phyloP scores from a whole-genome alignment of 2,113 vertebrate species.

The Sorex fumeus region DNA sequence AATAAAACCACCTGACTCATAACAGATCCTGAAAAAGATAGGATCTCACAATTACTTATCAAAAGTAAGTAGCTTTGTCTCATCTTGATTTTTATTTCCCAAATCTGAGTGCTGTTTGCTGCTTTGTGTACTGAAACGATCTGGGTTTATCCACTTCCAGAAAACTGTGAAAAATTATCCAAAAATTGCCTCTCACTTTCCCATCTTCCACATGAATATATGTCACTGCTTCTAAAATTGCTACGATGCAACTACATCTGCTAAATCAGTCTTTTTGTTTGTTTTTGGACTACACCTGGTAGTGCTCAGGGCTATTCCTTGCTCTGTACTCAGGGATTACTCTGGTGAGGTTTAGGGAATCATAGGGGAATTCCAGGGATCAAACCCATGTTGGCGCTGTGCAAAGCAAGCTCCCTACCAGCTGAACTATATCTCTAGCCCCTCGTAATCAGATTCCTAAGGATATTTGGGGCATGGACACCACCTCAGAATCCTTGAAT shows the following conservation, averaged over 20 bases:
- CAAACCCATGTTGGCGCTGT: too few relatives aligned
- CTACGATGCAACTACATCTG: background rate
- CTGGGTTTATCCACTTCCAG: background rate
- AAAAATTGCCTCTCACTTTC: too few relatives aligned
- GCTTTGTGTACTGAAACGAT: background rate
- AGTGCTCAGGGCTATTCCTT: too few relatives aligned
- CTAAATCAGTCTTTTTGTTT: too few relatives aligned
- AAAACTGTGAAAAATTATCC: background rate
- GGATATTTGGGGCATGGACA: constrained; percentile 25
- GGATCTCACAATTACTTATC: background rate
- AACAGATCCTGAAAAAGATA: background rate
- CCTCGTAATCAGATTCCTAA: constrained; percentile 2
- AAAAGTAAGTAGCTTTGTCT: constrained; percentile 27
- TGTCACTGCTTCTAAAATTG: too few relatives aligned
- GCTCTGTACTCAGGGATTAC: too few relatives aligned
- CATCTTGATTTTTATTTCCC: background rate
- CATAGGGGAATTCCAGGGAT: too few relatives aligned
- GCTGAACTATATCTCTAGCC: too few relatives aligned
- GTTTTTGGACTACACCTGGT: too few relatives aligned
- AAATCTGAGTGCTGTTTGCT: background rate
- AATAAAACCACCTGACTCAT: background rate
- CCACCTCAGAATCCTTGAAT: background rate
- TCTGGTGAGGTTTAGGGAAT: too few relatives aligned
- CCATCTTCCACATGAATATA: too few relatives aligned
- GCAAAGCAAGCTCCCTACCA: too few relatives aligned